Evolutionary conservation across 2,797 vertebrate genomes (phyloP), one percentile per base, ranked within the genome.

Genomic region (Enteromius anoplus): DNA sequence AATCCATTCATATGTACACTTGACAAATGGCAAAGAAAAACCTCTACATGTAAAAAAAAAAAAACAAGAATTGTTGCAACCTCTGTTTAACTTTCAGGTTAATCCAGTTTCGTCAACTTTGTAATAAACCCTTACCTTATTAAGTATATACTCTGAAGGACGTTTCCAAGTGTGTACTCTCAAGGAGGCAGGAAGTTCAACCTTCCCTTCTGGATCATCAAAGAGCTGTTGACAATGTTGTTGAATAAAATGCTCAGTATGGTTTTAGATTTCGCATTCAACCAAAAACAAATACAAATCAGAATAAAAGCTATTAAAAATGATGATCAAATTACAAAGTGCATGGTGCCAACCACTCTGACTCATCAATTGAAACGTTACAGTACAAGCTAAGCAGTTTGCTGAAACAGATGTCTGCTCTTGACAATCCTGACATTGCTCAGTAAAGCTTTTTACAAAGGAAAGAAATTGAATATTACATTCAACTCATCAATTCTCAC

Each of bases 131-230:
- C 83, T 94, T 93, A 98, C 97, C 96, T 91, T 93, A 84, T 91
- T 92, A 58, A 66, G 49, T 84, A 96, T 91, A 91, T 96, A 94
- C 81, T 99, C 97, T 6, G 92, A 82, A 15, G 97, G 97, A 17
- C 97, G 96, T 91, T 95, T 98, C 98, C 97, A 99, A 53, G 92
- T 93, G 90, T 95, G 93, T 65, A 96, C 93, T 91, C 94, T 96
- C 73, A 99, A 73, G 68, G 94, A 94, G 12, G 84, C 45, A 77
- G 97, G 97, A 71, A 99, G 87, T 65, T 90, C 88, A 88, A 97
- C 93, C 89, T 96, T 97, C 70, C 97, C 97, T 87, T 97, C 96
- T 2, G 97, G 97, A 84, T 98, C 97, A 51, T 99, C 96, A 93
- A 96, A 99, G 88, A 90, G 91, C 62, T 90, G 84, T 97, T 98